phyloP scores from a whole-genome alignment of 2,797 vertebrate species.

The Petrocephalus sullivani region DNA sequence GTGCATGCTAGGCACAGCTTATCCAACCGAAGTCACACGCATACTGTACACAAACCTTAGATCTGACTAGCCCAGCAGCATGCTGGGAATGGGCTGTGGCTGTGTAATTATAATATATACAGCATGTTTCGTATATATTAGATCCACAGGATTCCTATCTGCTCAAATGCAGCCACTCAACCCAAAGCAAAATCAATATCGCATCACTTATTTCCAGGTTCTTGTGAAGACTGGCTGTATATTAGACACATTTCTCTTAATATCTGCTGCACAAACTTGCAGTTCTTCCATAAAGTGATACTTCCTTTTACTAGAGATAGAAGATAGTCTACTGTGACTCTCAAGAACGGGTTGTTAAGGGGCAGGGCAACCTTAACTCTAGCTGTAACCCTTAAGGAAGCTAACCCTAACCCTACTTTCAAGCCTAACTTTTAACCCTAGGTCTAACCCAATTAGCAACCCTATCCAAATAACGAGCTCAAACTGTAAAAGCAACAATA shows the following conservation, averaged over 20 bases:
- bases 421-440: background rate
- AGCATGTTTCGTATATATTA: background rate
- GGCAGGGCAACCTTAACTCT: background rate
- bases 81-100: no score
- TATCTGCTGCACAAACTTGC: background rate
- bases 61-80: background rate
- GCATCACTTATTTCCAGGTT: background rate
- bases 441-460: background rate
- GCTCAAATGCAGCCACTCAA: background rate
- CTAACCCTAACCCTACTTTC: background rate
- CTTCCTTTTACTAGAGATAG: background rate
- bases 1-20: no score
- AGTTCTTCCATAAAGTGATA: background rate
- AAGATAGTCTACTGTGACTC: background rate
- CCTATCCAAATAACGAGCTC: no score
- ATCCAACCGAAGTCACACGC: background rate
- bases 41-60: background rate
- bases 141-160: background rate
- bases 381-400: background rate
- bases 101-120: no score
- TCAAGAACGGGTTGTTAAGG: background rate
- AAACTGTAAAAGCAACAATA: background rate
- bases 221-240: background rate
- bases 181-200: background rate
- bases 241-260: background rate